These are phyloP conservation scores for Paracentrotus lividus DNA, from an alignment of 53 echinoderm and acorn worm species.

Conservation along the genomic window DNA sequence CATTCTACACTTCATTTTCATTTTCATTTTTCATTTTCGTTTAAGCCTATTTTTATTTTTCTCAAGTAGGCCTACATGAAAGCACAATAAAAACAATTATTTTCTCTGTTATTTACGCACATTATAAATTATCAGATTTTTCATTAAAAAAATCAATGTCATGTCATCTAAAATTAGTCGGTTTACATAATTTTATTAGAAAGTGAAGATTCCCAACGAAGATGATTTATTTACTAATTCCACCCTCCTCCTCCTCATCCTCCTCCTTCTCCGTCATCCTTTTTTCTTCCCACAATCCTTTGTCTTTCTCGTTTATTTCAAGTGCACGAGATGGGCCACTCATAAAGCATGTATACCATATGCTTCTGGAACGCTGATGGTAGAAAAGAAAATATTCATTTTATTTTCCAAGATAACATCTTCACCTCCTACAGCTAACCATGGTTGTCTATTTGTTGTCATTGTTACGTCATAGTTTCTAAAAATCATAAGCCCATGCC, in stretches of 20 bases:
- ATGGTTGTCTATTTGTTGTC: slow-evolving; percentile 16
- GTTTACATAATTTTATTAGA: no score
- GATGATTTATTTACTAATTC: no score
- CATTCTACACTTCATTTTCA: no score
- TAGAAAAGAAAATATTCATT: slow-evolving; percentile 9
- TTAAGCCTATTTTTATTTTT: no score
- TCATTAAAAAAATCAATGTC: no score
- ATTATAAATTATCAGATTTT: no score
- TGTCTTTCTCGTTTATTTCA: background rate
- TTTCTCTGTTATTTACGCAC: no score
- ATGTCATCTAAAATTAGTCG: no score
- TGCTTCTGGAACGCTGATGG: slow-evolving; percentile 7
- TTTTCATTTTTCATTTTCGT: no score
- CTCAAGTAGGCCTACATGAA: no score
- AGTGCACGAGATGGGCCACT: background rate
- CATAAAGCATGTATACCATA: background rate
- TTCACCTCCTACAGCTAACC: background rate
- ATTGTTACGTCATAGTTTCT: slow-evolving; percentile 26
- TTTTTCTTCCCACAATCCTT: background rate
- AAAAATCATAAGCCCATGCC: background rate
- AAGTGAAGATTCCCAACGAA: no score
- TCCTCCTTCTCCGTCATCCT: background rate
- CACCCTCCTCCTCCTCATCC: background rate
- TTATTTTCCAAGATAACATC: background rate
- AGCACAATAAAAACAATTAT: no score